Conservation (phyloP, 2,113 vertebrate species). For the Trichomycterus rosablanca region DNA sequence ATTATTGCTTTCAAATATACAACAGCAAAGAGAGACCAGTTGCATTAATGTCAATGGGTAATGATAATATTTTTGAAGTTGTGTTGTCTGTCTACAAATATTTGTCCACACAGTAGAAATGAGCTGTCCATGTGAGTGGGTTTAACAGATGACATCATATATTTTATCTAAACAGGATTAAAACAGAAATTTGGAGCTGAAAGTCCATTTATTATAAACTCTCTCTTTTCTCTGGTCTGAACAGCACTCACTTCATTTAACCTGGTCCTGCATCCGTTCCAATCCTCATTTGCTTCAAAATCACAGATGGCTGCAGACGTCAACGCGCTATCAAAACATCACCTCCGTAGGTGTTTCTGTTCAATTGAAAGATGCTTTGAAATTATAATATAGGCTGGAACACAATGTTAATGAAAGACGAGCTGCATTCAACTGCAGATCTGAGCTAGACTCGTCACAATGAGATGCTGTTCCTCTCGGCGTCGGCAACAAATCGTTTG, state of each 20-base stretch:
- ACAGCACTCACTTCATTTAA: slow-evolving; percentile 15
- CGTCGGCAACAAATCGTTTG: not conserved
- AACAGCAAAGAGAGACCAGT: too few species aligned
- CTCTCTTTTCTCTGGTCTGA: too few species aligned
- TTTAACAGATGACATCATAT: too few species aligned
- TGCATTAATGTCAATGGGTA: too few species aligned
- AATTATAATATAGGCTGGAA: slow-evolving; percentile 42
- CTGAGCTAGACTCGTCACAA: slow-evolving; percentile 10
- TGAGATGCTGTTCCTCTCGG: not conserved
- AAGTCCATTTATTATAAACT: too few species aligned
- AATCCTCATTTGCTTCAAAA: not conserved
- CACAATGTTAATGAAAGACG: slow-evolving; percentile 23
- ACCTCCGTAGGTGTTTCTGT: slow-evolving; percentile 7
- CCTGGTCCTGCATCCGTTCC: not conserved
- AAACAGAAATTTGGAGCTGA: too few species aligned
- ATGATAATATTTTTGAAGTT: too few species aligned
- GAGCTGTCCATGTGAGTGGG: too few species aligned
- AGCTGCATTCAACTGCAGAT: slow-evolving; percentile 10
- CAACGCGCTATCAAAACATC: slow-evolving; percentile 26
- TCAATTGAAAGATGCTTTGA: slow-evolving; percentile 26
- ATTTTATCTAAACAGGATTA: too few species aligned
- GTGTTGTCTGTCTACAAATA: too few species aligned
- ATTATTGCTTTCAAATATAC: too few species aligned
- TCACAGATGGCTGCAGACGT: slow-evolving; percentile 30
- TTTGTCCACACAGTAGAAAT: too few species aligned